Conservation (phyloP, 2,113 vertebrate species). For the Hemiscyllium ocellatum region DNA sequence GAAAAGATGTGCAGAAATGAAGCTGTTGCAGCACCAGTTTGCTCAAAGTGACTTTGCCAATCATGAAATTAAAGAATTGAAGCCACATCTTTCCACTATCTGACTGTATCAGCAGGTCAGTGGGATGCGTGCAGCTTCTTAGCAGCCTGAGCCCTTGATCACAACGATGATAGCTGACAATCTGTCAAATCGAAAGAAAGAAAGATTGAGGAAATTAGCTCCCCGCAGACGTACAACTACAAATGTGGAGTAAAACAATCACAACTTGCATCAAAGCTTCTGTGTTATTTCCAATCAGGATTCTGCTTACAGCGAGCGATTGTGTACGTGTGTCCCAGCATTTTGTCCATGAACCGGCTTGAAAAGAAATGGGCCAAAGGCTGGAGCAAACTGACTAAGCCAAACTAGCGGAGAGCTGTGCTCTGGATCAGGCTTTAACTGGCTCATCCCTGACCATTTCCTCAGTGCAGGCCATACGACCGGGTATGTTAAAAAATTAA, state of each 20-base stretch:
- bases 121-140: neutral
- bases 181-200: constrained; percentile 13
- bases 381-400: neutral
- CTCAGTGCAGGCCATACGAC: neutral
- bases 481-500: constrained; percentile 16
- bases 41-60: neutral
- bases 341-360: neutral
- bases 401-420: neutral
- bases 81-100: neutral
- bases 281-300: neutral
- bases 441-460: neutral
- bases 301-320: neutral
- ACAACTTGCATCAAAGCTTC: neutral
- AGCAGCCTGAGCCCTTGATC: neutral
- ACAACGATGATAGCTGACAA: constrained; percentile 1
- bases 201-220: constrained; percentile 33
- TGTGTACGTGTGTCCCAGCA: neutral
- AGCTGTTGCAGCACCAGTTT: neutral
- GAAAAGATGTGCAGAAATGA: neutral
- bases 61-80: neutral
- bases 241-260: neutral
- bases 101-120: neutral
- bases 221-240: neutral
- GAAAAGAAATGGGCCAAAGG: neutral
- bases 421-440: neutral